Evolutionary conservation across 2,888 invertebrate species (phyloP), one percentile per base, ranked within the genome.

Genomic region (Dasypogon diadema): DNA sequence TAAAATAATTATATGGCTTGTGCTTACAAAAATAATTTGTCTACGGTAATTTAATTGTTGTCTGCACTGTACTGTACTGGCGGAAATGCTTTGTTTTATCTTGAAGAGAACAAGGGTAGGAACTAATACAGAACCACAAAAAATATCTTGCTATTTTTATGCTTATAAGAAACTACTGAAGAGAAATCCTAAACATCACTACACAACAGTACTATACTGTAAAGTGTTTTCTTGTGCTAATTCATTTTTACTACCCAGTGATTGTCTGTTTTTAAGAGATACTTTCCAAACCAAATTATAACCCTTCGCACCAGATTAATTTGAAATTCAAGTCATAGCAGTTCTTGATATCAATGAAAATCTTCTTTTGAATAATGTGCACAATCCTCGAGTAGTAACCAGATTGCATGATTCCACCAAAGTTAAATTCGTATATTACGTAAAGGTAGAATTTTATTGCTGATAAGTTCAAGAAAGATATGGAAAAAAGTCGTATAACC

Each of bases 1-100:
- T 37, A n/a, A 34, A 16, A 60, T 60, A 12, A 42, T 42, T 12
- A 65, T 65, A 65, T 65, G 65, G 65, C 65, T 65, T 65, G 65
- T 65, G 65, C 65, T 65, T 65, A 46, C 16, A 46, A 65, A 65
- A 46, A 46, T 46, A 51, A 21, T 2, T 51, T 65, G 12, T 21
- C 22, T 63, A 46, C 46, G 12, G 30, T 58, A 26, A 26, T 30
- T 58, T 2, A 58, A 12, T 58, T 26, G 22, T 8, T 56, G 8
- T 56, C n/a, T 56, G 22, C 12, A 56, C n/a, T 30, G 8, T 30
- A 30, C 30, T 30, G 30, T n/a, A n/a, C 4, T 8, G 30, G 30
- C 30, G 30, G 30, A 30, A 8, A 30, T 21, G n/a, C 16, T 3
- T n/a, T 26, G 24, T 30, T 58, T 58, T 14, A 58, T 26, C 26